Conservation (phyloP, 1,140 invertebrate genomes). For the Bombyx mori region DNA sequence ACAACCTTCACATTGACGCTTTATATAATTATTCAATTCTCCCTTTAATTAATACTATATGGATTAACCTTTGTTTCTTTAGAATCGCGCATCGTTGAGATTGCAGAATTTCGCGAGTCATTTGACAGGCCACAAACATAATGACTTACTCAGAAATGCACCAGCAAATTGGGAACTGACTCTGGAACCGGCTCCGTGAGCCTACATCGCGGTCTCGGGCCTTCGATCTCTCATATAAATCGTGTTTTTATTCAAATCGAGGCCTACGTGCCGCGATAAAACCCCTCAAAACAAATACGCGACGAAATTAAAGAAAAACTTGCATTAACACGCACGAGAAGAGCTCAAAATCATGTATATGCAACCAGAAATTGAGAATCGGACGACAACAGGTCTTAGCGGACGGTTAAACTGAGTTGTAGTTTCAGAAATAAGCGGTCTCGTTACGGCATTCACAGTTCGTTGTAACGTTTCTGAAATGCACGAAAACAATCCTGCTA, state of each 20-base stretch:
- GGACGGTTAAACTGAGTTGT: conserved; percentile 51
- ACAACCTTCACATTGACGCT: too few relatives aligned
- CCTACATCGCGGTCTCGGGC: conserved; percentile 55
- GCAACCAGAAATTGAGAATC: conserved; percentile 18
- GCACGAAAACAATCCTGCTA: conserved; percentile 22
- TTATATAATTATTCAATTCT: too few relatives aligned
- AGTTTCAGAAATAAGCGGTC: conserved; percentile 38
- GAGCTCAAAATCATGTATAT: conserved; percentile 25
- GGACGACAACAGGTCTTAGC: conserved; percentile 41
- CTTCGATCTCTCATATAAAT: conserved; percentile 64
- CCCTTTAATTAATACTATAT: too few relatives aligned
- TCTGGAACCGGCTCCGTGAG: conserved; percentile 60
- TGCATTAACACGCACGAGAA: conserved; percentile 28
- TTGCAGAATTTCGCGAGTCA: conserved; percentile 64
- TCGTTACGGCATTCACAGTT: conserved; percentile 35
- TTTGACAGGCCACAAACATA: conserved; percentile 68
- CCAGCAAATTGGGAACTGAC: conserved; percentile 64
- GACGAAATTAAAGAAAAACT: conserved; percentile 31
- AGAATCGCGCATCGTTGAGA: conserved; percentile 5
- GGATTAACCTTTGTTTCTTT: too few relatives aligned
- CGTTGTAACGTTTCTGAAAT: conserved; percentile 24
- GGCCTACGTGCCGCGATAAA: conserved; percentile 63
- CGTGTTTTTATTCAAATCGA: conserved; percentile 69
- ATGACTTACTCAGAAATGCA: conserved; percentile 70
- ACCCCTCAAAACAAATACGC: conserved; percentile 62